Percentiles rank a stretch among this genome's conserved stretches.
These are phyloP conservation scores for Xerus inauris DNA, from an alignment of 2,113 vertebrate species.

Conservation along the genomic window DNA sequence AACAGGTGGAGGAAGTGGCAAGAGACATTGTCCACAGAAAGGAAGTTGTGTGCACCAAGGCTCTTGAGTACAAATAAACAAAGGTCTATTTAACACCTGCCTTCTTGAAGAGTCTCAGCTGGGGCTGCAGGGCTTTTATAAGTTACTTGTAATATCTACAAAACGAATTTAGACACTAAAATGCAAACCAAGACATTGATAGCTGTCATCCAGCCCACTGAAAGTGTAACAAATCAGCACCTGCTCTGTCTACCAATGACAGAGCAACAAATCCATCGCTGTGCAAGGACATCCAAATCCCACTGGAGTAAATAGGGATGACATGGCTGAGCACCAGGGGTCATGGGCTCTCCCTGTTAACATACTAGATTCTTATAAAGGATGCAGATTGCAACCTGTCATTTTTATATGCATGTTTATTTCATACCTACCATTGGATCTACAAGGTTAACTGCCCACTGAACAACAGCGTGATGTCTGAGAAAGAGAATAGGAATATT, in stretches of 20 bases:
- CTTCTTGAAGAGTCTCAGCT: background rate
- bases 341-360: background rate
- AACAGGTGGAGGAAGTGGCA: background rate
- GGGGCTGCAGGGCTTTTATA: constrained; percentile 14
- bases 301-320: background rate
- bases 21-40: background rate
- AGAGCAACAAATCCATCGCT: background rate
- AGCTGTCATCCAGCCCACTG: background rate
- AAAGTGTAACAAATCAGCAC: constrained; percentile 5
- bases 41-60: background rate
- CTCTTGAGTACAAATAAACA: background rate
- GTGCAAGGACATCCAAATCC: background rate
- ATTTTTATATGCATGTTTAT: constrained; percentile 19
- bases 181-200: constrained; percentile 32
- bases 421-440: background rate
- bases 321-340: background rate
- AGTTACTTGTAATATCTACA: background rate
- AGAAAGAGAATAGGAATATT: background rate
- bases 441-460: constrained; percentile 51
- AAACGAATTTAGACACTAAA: constrained; percentile 32
- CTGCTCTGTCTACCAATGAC: background rate
- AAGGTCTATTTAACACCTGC: background rate
- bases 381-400: background rate
- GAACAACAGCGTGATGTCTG: background rate
- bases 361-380: background rate